Conservation (phyloP, 1,140 invertebrate species). For the Neodiprion pinetum region DNA sequence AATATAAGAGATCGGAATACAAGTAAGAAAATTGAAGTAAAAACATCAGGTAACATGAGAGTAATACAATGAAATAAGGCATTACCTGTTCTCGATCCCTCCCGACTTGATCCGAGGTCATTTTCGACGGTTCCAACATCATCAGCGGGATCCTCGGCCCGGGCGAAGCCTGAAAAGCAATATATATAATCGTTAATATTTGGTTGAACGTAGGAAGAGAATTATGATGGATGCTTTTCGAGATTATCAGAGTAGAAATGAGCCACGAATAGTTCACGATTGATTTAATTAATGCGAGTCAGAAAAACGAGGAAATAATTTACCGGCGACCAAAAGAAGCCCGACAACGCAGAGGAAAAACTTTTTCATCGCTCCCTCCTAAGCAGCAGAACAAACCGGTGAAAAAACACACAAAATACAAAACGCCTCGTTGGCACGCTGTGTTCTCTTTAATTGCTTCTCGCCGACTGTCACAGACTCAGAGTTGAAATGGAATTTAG, state of each 20-base stretch:
- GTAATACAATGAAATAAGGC: conserved; percentile 20
- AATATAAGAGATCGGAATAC: too few species aligned
- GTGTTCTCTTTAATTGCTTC: conserved; percentile 26
- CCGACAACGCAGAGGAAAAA: conserved; percentile 58
- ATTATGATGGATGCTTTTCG: not conserved
- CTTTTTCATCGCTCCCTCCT: conserved; percentile 63
- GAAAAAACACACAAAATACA: conserved; percentile 24
- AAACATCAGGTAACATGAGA: not conserved
- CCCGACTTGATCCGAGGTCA: conserved; percentile 80
- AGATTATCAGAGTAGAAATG: conserved; percentile 16
- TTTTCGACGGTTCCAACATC: conserved; percentile 69
- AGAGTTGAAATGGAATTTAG: conserved; percentile 25
- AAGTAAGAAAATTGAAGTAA: too few species aligned
- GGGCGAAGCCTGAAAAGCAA: conserved; percentile 37
- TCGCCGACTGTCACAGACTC: conserved; percentile 37
- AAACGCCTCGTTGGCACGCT: not conserved
- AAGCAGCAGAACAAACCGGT: conserved; percentile 32
- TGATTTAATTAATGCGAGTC: conserved; percentile 18
- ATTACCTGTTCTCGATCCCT: conserved; percentile 84
- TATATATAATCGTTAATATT: conserved; percentile 18
- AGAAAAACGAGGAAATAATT: conserved; percentile 35
- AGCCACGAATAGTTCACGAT: conserved; percentile 21
- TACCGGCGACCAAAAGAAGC: conserved; percentile 64
- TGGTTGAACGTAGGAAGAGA: conserved; percentile 24
- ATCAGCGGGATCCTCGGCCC: conserved; percentile 54